phyloP scores from a whole-genome alignment of 30 jellyfish, hydroid and myxozoan species.

The Turritopsis rubra region DNA sequence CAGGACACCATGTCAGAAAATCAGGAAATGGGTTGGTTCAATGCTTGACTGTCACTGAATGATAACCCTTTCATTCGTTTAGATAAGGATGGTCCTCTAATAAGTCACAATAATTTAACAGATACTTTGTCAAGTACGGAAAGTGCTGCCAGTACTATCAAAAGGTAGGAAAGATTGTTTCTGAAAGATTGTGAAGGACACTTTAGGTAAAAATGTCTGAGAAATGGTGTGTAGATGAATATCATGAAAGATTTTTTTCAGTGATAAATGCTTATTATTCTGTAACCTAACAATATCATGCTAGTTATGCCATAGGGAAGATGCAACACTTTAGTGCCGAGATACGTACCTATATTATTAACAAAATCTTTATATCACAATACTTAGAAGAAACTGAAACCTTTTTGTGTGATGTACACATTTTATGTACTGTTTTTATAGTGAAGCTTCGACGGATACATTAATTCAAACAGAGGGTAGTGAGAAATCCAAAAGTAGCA shows the following conservation, averaged over 20 bases:
- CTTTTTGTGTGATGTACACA: too few species aligned
- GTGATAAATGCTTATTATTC: too few species aligned
- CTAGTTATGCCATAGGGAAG: neutral
- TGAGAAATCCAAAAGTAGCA: conserved; percentile 60
- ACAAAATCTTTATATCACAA: too few species aligned
- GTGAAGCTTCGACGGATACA: conserved; percentile 73
- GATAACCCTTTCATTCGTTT: neutral
- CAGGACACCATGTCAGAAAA: too few species aligned
- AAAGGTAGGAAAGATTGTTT: conserved; percentile 31
- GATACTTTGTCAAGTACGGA: conserved; percentile 40
- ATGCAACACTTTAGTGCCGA: neutral
- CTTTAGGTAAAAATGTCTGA: too few species aligned
- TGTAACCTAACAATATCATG: too few species aligned
- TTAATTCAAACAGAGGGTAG: conserved; percentile 67
- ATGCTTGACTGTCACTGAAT: too few species aligned
- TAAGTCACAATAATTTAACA: conserved; percentile 2
- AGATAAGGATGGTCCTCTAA: neutral
- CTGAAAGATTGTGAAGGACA: neutral
- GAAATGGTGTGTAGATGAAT: too few species aligned
- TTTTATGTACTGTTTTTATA: conserved; percentile 10
- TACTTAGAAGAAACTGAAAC: too few species aligned
- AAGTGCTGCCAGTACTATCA: conserved; percentile 39
- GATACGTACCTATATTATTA: too few species aligned
- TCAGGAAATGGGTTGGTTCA: too few species aligned
- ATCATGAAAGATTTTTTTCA: too few species aligned